Evolutionary conservation across 2,888 invertebrate genomes (phyloP).

Genomic region (Tanypteryx hageni): DNA sequence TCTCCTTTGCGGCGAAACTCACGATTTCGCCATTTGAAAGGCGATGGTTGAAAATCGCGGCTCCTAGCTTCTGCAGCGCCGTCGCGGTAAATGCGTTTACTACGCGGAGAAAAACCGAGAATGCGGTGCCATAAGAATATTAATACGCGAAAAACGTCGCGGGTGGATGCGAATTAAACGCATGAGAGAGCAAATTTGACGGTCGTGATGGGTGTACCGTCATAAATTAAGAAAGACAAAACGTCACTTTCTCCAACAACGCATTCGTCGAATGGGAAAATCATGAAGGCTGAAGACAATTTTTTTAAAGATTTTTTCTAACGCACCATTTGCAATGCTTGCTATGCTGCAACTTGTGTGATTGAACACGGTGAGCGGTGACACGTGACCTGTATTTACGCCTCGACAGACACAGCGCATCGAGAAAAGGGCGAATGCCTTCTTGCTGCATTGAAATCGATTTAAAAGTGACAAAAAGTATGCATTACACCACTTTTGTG

Average conservation of each 20-base stretch:
- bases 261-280: background rate
- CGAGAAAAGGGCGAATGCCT: no score
- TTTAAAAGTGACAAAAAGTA: no score
- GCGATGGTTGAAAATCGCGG: constrained; percentile 2
- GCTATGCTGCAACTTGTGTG: no score
- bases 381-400: no score
- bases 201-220: background rate
- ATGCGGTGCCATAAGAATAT: background rate
- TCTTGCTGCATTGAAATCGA: no score
- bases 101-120: background rate
- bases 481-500: no score
- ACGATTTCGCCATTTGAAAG: constrained; percentile 62
- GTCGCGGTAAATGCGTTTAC: background rate
- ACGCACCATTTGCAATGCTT: no score
- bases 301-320: no score
- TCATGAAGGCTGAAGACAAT: no score
- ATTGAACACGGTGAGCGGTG: no score
- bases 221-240: background rate
- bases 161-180: background rate
- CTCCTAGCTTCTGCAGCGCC: constrained; percentile 7
- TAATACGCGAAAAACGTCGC: background rate
- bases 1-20: constrained; percentile 42
- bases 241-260: background rate
- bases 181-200: background rate
- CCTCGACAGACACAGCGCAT: no score